phyloP scores from a whole-genome alignment of 2,888 invertebrate species.

The Drosophila bunnanda region DNA sequence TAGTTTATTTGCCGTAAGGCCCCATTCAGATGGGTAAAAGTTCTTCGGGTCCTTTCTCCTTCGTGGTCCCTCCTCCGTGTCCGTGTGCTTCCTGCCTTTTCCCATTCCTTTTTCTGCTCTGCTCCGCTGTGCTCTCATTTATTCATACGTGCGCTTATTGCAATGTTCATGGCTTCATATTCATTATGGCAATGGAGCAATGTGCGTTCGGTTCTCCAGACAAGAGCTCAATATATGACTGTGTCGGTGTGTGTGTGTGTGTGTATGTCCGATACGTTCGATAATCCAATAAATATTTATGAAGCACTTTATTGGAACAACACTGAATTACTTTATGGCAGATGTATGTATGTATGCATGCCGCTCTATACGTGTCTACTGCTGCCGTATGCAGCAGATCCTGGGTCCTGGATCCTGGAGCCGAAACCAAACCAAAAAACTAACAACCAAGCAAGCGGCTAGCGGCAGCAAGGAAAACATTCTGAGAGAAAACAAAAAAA shows the following conservation, averaged over 20 bases:
- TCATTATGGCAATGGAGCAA: slow-evolving; percentile 76
- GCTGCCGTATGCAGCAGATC: slow-evolving; percentile 35
- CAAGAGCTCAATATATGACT: slow-evolving; percentile 15
- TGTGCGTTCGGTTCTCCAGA: slow-evolving; percentile 58
- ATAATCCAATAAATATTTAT: slow-evolving; percentile 82
- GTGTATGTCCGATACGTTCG: slow-evolving; percentile 60
- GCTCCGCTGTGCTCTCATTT: slow-evolving; percentile 73
- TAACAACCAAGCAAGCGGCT: slow-evolving; percentile 41
- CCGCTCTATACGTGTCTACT: slow-evolving; percentile 27
- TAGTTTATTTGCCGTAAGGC: slow-evolving; percentile 55
- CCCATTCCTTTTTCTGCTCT: slow-evolving; percentile 22
- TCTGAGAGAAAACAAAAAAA: slow-evolving; percentile 10
- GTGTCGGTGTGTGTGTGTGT: slow-evolving; percentile 33
- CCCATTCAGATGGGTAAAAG: slow-evolving; percentile 37
- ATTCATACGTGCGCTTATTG: slow-evolving; percentile 80
- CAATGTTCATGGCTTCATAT: slow-evolving; percentile 80
- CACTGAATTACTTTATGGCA: slow-evolving; percentile 78
- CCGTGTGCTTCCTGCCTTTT: slow-evolving; percentile 9
- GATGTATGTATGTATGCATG: slow-evolving; percentile 37
- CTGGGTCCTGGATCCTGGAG: slow-evolving; percentile 6
- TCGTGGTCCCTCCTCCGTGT: slow-evolving; percentile 6
- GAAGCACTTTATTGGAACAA: slow-evolving; percentile 81
- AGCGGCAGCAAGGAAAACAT: slow-evolving; percentile 22
- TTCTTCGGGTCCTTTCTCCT: slow-evolving; percentile 4
- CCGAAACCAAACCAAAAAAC: slow-evolving; percentile 43